These are phyloP conservation scores for Ostrea denselamellosa DNA, from an alignment of 1,140 invertebrate genomes.

Conservation along the genomic window DNA sequence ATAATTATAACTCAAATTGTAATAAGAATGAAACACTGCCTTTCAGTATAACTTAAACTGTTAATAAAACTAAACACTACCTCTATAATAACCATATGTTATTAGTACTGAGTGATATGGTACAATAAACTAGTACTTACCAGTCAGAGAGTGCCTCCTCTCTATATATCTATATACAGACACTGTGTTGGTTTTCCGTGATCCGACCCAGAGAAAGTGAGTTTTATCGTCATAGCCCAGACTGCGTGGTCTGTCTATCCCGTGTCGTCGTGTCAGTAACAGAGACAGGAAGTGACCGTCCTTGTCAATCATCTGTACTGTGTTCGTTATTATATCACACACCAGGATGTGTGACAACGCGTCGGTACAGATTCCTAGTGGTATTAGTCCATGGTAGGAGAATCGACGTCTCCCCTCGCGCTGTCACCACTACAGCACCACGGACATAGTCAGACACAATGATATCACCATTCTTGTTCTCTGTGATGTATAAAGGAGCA, in stretches of 20 bases:
- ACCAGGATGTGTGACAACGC: neutral
- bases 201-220: no score
- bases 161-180: no score
- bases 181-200: no score
- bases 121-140: no score
- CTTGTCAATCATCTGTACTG: neutral
- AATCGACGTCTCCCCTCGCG: neutral
- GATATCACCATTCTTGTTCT: neutral
- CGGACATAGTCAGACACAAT: neutral
- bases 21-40: no score
- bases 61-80: no score
- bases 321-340: neutral
- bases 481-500: neutral
- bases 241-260: neutral
- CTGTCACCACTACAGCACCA: neutral
- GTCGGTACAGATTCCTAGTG: neutral
- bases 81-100: no score
- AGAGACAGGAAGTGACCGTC: neutral
- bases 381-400: neutral
- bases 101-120: no score
- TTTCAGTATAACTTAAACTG: no score
- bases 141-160: no score
- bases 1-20: no score
- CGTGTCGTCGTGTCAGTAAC: neutral
- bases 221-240: neutral